phyloP scores from a whole-genome alignment of 2,113 vertebrate species.

The Arothron firmamentum region DNA sequence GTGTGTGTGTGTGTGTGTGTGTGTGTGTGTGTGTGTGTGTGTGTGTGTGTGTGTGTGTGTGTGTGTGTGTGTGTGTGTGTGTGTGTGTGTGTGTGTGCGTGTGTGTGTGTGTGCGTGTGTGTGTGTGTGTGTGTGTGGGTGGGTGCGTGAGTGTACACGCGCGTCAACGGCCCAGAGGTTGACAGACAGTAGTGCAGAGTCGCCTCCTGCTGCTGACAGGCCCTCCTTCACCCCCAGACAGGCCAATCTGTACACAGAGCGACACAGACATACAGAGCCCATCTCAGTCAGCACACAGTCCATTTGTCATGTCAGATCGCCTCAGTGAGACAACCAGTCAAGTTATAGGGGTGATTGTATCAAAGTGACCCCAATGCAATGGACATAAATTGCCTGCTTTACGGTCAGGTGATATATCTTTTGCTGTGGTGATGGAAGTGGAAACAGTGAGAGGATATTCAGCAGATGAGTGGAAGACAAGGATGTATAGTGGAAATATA shows the following conservation, averaged over 20 bases:
- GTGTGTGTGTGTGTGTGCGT: slow-evolving; percentile 4
- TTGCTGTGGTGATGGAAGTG: slow-evolving; percentile 19
- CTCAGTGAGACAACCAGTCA: slow-evolving; percentile 43
- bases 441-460: slow-evolving; percentile 19
- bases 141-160: too few relatives aligned
- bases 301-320: slow-evolving; percentile 63
- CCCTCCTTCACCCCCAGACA: slow-evolving; percentile 61
- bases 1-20: slow-evolving; percentile 9
- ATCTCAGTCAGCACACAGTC: slow-evolving; percentile 49
- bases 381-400: slow-evolving; percentile 57
- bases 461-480: slow-evolving; percentile 1
- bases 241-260: slow-evolving; percentile 66
- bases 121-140: slow-evolving; percentile 5
- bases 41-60: slow-evolving; percentile 2
- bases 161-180: slow-evolving; percentile 23
- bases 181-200: slow-evolving; percentile 52
- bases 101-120: slow-evolving; percentile 5
- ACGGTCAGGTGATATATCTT: slow-evolving; percentile 15
- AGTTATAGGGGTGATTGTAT: slow-evolving; percentile 61
- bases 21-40: slow-evolving; percentile 7
- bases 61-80: slow-evolving; percentile 4
- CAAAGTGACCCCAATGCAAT: slow-evolving; percentile 55
- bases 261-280: slow-evolving; percentile 52
- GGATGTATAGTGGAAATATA: neutral
- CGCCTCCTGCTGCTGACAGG: slow-evolving; percentile 51